These are phyloP conservation scores for Garra rufa DNA, from an alignment of 2,113 vertebrate genomes.

Conservation along the genomic window DNA sequence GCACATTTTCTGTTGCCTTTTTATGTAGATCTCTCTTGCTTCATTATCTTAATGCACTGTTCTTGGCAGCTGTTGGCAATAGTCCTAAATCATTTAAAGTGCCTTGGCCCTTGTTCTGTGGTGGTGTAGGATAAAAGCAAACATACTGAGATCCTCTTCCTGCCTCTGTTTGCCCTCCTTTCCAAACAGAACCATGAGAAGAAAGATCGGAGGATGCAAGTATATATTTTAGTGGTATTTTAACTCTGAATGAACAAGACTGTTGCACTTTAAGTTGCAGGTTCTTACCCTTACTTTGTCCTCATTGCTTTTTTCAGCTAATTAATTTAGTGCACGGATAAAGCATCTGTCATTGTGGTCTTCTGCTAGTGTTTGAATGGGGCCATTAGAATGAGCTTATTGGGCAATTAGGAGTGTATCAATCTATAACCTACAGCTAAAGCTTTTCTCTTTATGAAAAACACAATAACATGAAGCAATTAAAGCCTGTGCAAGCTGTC, in stretches of 20 bases:
- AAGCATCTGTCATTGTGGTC: neutral
- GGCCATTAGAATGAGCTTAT: neutral
- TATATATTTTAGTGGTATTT: neutral
- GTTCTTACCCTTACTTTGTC: neutral
- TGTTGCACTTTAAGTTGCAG: neutral
- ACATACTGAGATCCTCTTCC: slow-evolving; percentile 18
- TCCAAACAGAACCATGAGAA: neutral
- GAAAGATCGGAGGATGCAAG: neutral
- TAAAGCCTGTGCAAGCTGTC: neutral
- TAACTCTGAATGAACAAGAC: neutral
- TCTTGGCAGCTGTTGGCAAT: slow-evolving; percentile 44
- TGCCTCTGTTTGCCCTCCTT: neutral
- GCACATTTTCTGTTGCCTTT: neutral
- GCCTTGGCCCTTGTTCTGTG: neutral
- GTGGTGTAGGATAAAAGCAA: slow-evolving; percentile 43
- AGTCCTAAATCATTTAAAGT: slow-evolving; percentile 43
- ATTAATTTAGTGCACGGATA: neutral
- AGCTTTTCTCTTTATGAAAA: neutral
- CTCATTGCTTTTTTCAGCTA: neutral
- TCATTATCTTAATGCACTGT: slow-evolving; percentile 51
- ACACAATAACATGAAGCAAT: neutral
- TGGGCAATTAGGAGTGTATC: slow-evolving; percentile 5
- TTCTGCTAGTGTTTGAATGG: slow-evolving; percentile 1
- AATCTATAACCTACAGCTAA: slow-evolving; percentile 13
- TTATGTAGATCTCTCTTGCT: slow-evolving; percentile 26